Conservation (phyloP, 2,888 invertebrate species). For the Parascotia fuliginaria region DNA sequence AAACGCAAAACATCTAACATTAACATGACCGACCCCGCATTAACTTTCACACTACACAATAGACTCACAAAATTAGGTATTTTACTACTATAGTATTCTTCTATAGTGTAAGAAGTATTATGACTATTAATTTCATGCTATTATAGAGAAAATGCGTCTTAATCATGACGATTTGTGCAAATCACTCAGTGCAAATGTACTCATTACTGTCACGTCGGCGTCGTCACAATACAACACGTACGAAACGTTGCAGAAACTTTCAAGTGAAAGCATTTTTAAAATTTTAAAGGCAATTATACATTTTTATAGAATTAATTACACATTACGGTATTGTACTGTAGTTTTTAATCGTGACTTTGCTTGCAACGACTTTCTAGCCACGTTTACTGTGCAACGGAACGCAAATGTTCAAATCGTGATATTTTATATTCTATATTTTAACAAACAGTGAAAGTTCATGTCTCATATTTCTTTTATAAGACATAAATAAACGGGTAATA, state of each 20-base stretch:
- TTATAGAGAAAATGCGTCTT: constrained; percentile 40
- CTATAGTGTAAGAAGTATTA: neutral
- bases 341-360: constrained; percentile 45
- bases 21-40: constrained; percentile 63
- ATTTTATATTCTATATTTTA: constrained; percentile 46
- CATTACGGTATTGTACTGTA: constrained; percentile 38
- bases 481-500: constrained; percentile 14
- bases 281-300: constrained; percentile 31
- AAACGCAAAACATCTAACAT: constrained; percentile 55
- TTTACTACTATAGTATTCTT: neutral
- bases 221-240: constrained; percentile 19
- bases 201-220: constrained; percentile 35
- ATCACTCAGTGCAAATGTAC: constrained; percentile 33
- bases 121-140: no score
- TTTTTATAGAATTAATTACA: constrained; percentile 42
- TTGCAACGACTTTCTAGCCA: constrained; percentile 43
- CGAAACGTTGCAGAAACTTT: constrained; percentile 27
- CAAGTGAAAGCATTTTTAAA: constrained; percentile 33
- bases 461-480: constrained; percentile 38
- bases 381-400: constrained; percentile 41
- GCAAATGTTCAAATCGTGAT: constrained; percentile 45
- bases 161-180: constrained; percentile 46
- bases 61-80: constrained; percentile 56
- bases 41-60: constrained; percentile 67
- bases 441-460: constrained; percentile 42